These are phyloP conservation scores for Meloidogyne exigua DNA, from an alignment of 1,140 invertebrate genomes.

Conservation along the genomic window DNA sequence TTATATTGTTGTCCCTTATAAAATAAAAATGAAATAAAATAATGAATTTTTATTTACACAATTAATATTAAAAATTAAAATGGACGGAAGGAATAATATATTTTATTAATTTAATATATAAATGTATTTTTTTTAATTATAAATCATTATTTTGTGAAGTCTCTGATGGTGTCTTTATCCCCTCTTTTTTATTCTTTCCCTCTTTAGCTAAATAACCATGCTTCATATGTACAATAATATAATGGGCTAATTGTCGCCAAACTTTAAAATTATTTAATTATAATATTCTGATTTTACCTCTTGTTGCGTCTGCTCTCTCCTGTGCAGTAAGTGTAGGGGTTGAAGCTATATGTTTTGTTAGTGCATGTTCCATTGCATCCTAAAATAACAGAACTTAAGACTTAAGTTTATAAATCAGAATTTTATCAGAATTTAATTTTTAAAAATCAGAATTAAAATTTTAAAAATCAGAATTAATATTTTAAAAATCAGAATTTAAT, in stretches of 20 bases:
- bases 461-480: neutral
- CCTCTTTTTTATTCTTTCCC: neutral
- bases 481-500: constrained; percentile 4
- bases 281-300: neutral
- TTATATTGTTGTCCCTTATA: too few species aligned
- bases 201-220: constrained; percentile 35
- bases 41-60: too few species aligned
- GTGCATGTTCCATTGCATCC: constrained; percentile 58
- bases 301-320: constrained; percentile 48
- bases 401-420: neutral
- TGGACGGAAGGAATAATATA: too few species aligned
- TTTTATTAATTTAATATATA: too few species aligned
- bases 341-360: constrained; percentile 45
- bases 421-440: neutral
- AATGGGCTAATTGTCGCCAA: constrained; percentile 57
- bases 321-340: constrained; percentile 46
- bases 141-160: neutral
- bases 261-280: constrained; percentile 22
- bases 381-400: constrained; percentile 25
- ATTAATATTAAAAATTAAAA: too few species aligned
- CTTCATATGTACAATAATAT: constrained; percentile 59
- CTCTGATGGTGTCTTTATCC: neutral
- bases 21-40: too few species aligned
- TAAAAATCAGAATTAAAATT: neutral
- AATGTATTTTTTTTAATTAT: too few species aligned